Base-by-base conservation (phyloP, 2,797 vertebrate species). In the Hippopotamyrus pictus region DNA sequence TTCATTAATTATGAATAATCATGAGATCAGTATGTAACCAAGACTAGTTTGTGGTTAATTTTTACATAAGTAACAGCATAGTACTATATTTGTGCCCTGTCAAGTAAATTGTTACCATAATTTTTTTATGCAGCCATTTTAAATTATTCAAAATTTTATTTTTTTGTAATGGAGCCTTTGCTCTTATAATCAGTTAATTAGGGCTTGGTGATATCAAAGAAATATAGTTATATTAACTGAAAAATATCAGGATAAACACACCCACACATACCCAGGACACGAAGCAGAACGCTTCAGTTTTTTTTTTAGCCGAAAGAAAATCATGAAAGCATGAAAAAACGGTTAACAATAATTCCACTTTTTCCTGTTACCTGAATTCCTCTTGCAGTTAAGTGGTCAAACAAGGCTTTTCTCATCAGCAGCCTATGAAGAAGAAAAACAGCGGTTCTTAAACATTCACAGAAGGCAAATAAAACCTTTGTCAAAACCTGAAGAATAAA, bases 331-430 rank as follows among this genome's bases (percentile, higher is more conserved):
- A 29, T 65, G 1, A 29, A 65, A 33, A 69, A 3, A 29, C 1
- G 3, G 17, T 46, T n/a, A 79, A 79, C 41, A 83, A 22, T 48
- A n/a, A n/a, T 51, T 57, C 25, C 11, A 6, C 25, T 19, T 33
- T 5, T 17, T 14, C n/a, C 4, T 9, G 19, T 57, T 96, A 99
- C 98, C 97, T 99, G 98, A 92, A 99, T 98, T 94, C 98, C 98
- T 90, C 98, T 95, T 90, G 97, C 97, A 54, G 96, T 98, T 89
- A 99, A 96, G 93, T 99, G 98, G 89, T 99, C 93, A 93, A 99
- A 99, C 89, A 99, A 95, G 62, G 96, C 91, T 94, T 98, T 99
- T 93, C 98, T 96, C 98, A 99, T 99, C 90, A 99, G 94, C 92
- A 99, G 94, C 29, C 98, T 99, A 94, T 1, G 9, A 92, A 57